Base-by-base conservation (phyloP, 2,797 vertebrate species). In the Hydrocynus forskahlii region DNA sequence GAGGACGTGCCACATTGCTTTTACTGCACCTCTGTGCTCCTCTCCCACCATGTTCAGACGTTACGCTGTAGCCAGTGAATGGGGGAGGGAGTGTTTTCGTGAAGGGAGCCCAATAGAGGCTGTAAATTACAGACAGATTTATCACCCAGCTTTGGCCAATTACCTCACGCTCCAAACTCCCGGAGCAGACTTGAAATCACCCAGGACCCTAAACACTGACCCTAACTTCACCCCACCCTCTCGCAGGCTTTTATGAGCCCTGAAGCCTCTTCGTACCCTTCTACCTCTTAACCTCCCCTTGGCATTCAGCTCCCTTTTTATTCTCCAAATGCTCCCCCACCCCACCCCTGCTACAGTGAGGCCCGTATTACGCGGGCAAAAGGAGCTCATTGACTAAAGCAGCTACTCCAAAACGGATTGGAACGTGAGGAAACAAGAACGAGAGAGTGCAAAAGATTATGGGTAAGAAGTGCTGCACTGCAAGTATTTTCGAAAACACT, bases 171-270 rank as follows among this genome's bases (percentile, higher is more conserved):
- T 80, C 77, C 86, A 87, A 60, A 84, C 89, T 90, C 90, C 89
- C 88, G 89, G 90, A 88, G 89, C 83, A 78, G 87, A 76, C 83
- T 82, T 86, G 86, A 86, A 91, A 86, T 92, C 92, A 90, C 85
- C 88, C 63, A 88, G 89, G 91, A 92, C 88, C 87, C 88, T 91
- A 88, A 91, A 91, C 84, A 77, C 81, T 93, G 93, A 94, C 93
- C 93, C 90, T 91, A 90, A 91, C 89, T 90, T 95, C 90, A 95
- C 93, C 94, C 91, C 88, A 12, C 79, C 88, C 87, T 89, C 89
- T 93, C 88, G 88, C 77, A 75, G 72, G 14, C 57, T 91, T 95
- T 94, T 93, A 93, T 86, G 87, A 87, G 88, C 88, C 85, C 83
- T 77, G 81, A 82, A 85, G 66, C 82, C 85, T 1, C 85, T 85